Evolutionary conservation across 2,797 vertebrate genomes (phyloP).

Genomic region (Distichodus sexfasciatus): DNA sequence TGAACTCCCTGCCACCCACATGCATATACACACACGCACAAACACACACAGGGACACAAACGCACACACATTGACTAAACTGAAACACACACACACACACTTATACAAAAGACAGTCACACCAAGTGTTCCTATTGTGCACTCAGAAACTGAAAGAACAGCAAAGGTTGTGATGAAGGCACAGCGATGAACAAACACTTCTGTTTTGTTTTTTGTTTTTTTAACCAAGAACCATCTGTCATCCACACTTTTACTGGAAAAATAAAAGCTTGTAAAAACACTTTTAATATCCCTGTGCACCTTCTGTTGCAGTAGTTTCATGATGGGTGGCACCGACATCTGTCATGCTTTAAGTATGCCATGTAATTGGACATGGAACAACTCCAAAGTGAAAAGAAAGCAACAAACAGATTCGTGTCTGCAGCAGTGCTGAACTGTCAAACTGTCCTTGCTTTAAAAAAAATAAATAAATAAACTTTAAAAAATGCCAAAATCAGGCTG

Average conservation of each 20-base stretch:
- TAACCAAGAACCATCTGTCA: constrained; percentile 23
- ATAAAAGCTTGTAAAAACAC: background rate
- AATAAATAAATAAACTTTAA: background rate
- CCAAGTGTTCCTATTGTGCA: background rate
- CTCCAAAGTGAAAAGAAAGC: background rate
- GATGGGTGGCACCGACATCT: background rate
- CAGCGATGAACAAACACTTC: constrained; percentile 21
- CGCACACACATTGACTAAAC: constrained; percentile 9
- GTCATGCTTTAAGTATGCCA: background rate
- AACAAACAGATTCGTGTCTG: background rate
- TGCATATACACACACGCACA: constrained; percentile 29
- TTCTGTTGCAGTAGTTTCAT: background rate
- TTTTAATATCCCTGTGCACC: background rate
- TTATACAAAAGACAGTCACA: constrained; percentile 3
- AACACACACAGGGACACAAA: constrained; percentile 1
- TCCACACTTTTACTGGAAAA: constrained; percentile 9
- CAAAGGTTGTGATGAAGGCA: background rate
- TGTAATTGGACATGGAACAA: background rate
- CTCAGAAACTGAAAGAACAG: constrained; percentile 20
- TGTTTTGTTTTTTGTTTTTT: no score
- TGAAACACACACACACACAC: constrained; percentile 17
- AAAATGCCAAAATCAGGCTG: background rate
- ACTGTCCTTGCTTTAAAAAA: background rate
- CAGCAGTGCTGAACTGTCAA: background rate
- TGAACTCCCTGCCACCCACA: constrained; percentile 31